These are phyloP conservation scores for Molanna angustata DNA, from an alignment of 2,888 invertebrate genomes.

Conservation along the genomic window DNA sequence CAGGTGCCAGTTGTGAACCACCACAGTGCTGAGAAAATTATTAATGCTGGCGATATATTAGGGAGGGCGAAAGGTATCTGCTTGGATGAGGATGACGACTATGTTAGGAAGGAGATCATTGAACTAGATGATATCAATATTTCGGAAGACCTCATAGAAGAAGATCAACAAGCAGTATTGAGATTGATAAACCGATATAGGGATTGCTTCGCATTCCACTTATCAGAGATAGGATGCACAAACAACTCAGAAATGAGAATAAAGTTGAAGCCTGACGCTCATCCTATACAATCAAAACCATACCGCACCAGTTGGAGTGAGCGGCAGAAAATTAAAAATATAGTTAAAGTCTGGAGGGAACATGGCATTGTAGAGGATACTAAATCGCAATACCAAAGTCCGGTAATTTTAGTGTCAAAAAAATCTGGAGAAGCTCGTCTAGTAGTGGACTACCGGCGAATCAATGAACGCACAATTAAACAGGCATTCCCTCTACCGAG, in stretches of 20 bases:
- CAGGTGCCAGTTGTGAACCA: not conserved
- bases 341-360: not conserved
- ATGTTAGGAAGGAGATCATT: not conserved
- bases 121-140: not conserved
- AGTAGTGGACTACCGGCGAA: not conserved
- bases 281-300: not conserved
- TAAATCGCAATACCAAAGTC: not conserved
- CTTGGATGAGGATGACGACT: not conserved
- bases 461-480: not conserved
- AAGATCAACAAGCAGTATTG: not conserved
- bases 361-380: not conserved
- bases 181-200: not conserved
- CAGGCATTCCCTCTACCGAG: not conserved
- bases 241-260: not conserved
- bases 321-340: not conserved
- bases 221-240: not conserved
- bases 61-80: not conserved
- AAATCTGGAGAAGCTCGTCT: not conserved
- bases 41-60: not conserved
- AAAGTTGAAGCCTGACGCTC: not conserved
- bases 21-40: not conserved
- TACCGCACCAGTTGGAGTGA: not conserved
- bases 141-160: not conserved
- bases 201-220: not conserved
- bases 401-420: not conserved